A percentile compares a stretch with the other conserved stretches of the same genome.
phyloP scores from a whole-genome alignment of 2,113 vertebrate genomes.

The Xerus inauris region DNA sequence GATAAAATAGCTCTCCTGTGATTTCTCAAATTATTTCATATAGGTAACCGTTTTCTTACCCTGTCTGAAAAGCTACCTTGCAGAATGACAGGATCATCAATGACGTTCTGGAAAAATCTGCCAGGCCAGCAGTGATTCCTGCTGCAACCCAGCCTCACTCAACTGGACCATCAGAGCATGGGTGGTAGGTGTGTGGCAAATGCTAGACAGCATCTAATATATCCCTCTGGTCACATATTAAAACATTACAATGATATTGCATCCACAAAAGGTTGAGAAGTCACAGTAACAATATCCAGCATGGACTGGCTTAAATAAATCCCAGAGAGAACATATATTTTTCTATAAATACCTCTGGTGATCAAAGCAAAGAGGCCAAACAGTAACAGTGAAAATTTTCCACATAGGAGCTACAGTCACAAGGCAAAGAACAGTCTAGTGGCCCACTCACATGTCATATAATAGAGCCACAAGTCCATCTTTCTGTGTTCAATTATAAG shows the following conservation, averaged over 20 bases:
- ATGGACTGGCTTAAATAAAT: conserved; percentile 32
- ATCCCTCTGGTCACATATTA: neutral
- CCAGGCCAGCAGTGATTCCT: neutral
- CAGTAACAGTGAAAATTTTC: neutral
- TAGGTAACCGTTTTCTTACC: neutral
- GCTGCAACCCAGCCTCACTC: neutral
- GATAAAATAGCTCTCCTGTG: neutral
- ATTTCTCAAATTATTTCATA: neutral
- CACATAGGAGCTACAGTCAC: neutral
- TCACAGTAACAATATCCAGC: neutral
- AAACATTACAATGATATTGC: conserved; percentile 46
- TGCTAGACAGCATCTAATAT: neutral
- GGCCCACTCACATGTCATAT: neutral
- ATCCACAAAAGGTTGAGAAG: conserved; percentile 14
- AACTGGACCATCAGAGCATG: neutral
- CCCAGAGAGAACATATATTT: conserved; percentile 4
- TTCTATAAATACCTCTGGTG: neutral
- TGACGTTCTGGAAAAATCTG: neutral
- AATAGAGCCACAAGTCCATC: neutral
- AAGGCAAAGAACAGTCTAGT: neutral
- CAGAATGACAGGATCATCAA: neutral
- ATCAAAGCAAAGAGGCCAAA: conserved; percentile 9
- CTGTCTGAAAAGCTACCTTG: neutral
- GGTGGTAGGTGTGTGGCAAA: neutral
- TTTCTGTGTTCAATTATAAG: neutral